These are phyloP conservation scores for Paratilapia polleni DNA, from an alignment of 2,113 vertebrate genomes.

Conservation along the genomic window DNA sequence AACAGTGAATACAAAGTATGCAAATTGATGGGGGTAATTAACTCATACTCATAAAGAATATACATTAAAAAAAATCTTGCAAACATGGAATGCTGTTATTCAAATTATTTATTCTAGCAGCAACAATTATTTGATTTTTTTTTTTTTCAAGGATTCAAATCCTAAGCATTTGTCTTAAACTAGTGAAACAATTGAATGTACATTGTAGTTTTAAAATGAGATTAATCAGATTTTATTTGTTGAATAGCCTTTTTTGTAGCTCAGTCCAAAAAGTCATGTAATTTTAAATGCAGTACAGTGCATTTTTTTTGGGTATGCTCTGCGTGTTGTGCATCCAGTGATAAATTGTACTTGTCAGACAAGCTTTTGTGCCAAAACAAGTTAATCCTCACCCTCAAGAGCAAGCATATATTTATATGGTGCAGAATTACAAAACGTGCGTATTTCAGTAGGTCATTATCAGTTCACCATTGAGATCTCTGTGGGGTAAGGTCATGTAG, in stretches of 20 bases:
- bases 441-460: conserved; percentile 15
- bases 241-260: too few species aligned
- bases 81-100: too few species aligned
- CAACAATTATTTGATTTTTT: too few species aligned
- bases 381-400: conserved; percentile 8
- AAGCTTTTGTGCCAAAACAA: conserved; percentile 16
- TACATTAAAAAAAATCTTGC: too few species aligned
- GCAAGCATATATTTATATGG: conserved; percentile 10
- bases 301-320: background rate
- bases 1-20: too few species aligned
- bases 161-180: background rate
- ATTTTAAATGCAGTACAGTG: too few species aligned
- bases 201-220: background rate
- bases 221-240: too few species aligned
- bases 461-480: conserved; percentile 29
- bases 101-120: too few species aligned
- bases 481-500: conserved; percentile 26
- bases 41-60: too few species aligned
- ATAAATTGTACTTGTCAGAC: conserved; percentile 12
- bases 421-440: background rate
- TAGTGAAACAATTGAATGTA: background rate
- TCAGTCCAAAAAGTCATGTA: too few species aligned
- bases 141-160: too few species aligned
- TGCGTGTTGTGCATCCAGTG: background rate
- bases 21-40: too few species aligned